phyloP scores from a whole-genome alignment of 2,797 vertebrate genomes.

The Uromys caudimaculatus region DNA sequence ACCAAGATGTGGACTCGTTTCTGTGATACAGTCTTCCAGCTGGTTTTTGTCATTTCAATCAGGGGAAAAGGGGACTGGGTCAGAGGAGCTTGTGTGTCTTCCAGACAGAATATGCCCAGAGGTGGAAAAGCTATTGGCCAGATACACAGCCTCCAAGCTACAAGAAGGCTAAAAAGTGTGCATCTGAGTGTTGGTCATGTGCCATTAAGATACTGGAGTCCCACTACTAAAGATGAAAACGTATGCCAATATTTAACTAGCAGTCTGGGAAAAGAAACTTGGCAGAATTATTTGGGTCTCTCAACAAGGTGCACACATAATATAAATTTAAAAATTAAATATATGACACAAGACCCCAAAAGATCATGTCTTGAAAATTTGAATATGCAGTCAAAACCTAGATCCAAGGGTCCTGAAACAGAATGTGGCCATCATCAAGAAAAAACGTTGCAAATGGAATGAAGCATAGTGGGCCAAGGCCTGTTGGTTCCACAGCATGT shows the following conservation, averaged over 20 bases:
- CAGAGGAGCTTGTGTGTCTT: too few species aligned
- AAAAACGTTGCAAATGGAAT: accelerated
- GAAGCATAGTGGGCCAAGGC: too few species aligned
- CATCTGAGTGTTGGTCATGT: neutral
- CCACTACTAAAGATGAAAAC: neutral
- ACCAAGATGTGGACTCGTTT: neutral
- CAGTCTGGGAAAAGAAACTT: neutral
- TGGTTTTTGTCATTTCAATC: neutral
- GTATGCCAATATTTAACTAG: neutral
- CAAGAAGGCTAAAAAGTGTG: neutral
- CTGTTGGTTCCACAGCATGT: too few species aligned
- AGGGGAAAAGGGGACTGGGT: neutral
- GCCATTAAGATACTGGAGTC: neutral
- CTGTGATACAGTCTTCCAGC: neutral
- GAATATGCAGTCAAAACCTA: neutral
- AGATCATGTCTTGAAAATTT: neutral
- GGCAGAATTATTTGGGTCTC: slow-evolving; percentile 21
- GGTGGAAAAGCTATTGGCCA: too few species aligned
- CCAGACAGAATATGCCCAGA: neutral
- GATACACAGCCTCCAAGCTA: neutral
- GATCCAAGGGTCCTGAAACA: neutral
- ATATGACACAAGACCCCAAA: neutral
- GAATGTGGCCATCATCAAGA: neutral
- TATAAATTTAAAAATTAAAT: neutral
- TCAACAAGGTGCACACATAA: neutral